Evolutionary conservation across 2,888 invertebrate genomes (phyloP).

Genomic region (Clostera curtula): DNA sequence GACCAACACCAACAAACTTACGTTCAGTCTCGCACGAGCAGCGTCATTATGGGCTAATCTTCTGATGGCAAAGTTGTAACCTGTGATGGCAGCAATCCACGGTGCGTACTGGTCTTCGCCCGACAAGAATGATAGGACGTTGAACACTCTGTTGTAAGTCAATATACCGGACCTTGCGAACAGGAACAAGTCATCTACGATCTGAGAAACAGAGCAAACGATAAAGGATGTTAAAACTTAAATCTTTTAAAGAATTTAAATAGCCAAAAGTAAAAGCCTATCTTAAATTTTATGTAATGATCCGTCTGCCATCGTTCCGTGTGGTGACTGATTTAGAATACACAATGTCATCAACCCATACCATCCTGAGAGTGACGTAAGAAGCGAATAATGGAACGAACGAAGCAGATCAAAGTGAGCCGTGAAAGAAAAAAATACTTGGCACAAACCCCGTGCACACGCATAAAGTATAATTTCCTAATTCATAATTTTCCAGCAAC

Average conservation of each 20-base stretch:
- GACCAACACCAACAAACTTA: constrained; percentile 18
- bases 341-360: too few relatives aligned
- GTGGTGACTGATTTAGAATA: too few relatives aligned
- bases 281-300: too few relatives aligned
- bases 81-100: constrained; percentile 78
- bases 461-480: too few relatives aligned
- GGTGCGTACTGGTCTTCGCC: constrained; percentile 80
- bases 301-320: too few relatives aligned
- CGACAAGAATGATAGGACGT: constrained; percentile 73
- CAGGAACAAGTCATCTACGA: constrained; percentile 78
- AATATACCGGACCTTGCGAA: constrained; percentile 71
- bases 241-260: not conserved
- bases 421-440: too few relatives aligned
- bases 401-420: too few relatives aligned
- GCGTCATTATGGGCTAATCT: constrained; percentile 50
- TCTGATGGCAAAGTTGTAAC: constrained; percentile 55
- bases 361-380: too few relatives aligned
- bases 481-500: too few relatives aligned
- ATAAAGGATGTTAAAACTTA: not conserved
- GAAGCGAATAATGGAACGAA: too few relatives aligned
- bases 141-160: constrained; percentile 68
- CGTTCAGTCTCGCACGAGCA: constrained; percentile 34
- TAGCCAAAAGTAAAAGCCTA: not conserved
- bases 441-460: too few relatives aligned
- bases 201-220: constrained; percentile 28